Conservation (phyloP, 2,797 vertebrate genomes). For the Intellagama lesueurii region DNA sequence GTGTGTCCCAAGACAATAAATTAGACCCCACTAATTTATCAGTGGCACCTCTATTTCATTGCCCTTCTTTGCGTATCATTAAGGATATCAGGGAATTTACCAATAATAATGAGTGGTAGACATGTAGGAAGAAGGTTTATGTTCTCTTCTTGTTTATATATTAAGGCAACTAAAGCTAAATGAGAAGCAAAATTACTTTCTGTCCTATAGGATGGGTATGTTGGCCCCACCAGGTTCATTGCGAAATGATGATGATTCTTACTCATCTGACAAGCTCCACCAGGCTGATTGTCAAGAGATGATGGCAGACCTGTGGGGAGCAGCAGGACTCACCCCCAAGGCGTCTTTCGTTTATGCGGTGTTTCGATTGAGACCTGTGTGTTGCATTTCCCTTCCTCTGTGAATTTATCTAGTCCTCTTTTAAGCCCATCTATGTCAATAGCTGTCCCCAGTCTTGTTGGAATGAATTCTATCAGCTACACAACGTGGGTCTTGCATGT, state of each 20-base stretch:
- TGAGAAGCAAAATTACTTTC: neutral
- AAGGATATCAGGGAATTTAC: neutral
- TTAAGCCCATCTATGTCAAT: neutral
- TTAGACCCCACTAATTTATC: neutral
- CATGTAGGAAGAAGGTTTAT: neutral
- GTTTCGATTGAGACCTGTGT: neutral
- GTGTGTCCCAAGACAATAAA: neutral
- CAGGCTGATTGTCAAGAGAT: slow-evolving; percentile 3
- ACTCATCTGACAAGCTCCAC: no score
- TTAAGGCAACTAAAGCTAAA: neutral
- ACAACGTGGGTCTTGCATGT: neutral
- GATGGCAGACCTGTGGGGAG: slow-evolving; percentile 66
- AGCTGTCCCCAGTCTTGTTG: neutral
- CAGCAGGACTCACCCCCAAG: neutral
- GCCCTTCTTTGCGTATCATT: neutral
- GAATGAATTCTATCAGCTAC: neutral
- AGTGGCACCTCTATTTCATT: neutral
- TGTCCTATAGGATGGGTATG: neutral
- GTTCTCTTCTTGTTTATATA: slow-evolving; percentile 4
- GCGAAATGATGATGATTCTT: no score
- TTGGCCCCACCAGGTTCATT: neutral
- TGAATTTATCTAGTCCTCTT: neutral
- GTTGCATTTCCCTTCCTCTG: no score
- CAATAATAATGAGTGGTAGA: neutral
- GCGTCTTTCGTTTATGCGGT: no score